phyloP scores from a whole-genome alignment of 2,797 vertebrate genomes.

The Apodemus agrarius region DNA sequence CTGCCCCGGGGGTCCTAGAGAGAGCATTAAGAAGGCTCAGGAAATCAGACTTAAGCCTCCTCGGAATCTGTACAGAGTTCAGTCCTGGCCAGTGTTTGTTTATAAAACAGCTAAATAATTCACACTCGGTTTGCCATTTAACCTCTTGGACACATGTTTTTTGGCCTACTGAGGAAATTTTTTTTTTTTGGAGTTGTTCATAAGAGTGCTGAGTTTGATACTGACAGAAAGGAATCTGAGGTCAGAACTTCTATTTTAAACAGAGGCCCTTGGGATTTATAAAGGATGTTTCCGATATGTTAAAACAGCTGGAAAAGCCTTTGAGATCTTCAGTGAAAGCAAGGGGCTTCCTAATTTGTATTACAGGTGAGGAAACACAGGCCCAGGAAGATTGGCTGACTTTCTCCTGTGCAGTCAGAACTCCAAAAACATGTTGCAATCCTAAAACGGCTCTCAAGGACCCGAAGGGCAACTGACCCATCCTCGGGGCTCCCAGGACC shows the following conservation, averaged over 20 bases:
- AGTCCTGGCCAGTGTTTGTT: conserved; percentile 67
- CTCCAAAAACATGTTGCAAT: conserved; percentile 29
- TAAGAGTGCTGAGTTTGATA: conserved; percentile 74
- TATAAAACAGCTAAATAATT: conserved; percentile 76
- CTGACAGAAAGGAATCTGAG: conserved; percentile 71
- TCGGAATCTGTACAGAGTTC: conserved; percentile 64
- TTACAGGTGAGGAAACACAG: conserved; percentile 75
- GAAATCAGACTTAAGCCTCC: conserved; percentile 75
- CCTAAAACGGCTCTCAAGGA: not conserved
- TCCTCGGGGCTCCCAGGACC: not conserved
- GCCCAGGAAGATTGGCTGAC: conserved; percentile 23
- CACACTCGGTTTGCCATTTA: conserved; percentile 75
- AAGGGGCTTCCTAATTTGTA: conserved; percentile 61
- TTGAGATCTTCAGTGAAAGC: conserved; percentile 34
- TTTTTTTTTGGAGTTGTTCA: conserved; percentile 59
- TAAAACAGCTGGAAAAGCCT: conserved; percentile 76
- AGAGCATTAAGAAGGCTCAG: conserved; percentile 57
- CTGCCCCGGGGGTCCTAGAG: conserved; percentile 29
- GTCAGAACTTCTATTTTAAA: conserved; percentile 79
- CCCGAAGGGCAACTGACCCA: not conserved
- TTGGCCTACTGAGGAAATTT: conserved; percentile 51
- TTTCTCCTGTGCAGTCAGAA: conserved; percentile 33
- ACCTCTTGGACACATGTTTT: conserved; percentile 73
- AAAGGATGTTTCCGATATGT: conserved; percentile 79
- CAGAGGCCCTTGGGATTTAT: conserved; percentile 73